These are phyloP conservation scores for Cryptus armator DNA, from an alignment of 2,888 invertebrate genomes.

Conservation along the genomic window DNA sequence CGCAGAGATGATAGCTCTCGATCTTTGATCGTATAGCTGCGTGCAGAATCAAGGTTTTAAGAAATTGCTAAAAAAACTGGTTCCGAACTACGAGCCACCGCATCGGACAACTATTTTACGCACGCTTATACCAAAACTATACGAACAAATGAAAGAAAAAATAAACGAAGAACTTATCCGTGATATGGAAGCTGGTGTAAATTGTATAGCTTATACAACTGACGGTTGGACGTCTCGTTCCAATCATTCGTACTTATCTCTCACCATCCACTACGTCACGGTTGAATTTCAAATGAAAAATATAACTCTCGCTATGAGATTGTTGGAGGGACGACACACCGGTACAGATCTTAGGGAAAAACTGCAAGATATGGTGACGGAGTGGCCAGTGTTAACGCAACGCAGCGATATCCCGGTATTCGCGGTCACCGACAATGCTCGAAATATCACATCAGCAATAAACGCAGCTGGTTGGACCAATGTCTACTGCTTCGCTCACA, in stretches of 20 bases:
- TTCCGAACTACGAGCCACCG: slow-evolving; percentile 37
- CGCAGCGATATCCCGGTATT: slow-evolving; percentile 13
- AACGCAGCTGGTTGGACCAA: slow-evolving; percentile 7
- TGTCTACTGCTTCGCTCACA: slow-evolving; percentile 19
- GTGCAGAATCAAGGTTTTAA: slow-evolving; percentile 32
- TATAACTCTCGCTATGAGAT: slow-evolving; percentile 13
- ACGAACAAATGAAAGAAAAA: slow-evolving; percentile 80
- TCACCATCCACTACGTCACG: slow-evolving; percentile 27
- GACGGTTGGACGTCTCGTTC: slow-evolving; percentile 8
- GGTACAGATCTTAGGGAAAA: background rate
- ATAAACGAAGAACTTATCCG: slow-evolving; percentile 80
- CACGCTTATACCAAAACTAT: slow-evolving; percentile 65
- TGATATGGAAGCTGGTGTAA: slow-evolving; percentile 8
- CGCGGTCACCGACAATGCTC: slow-evolving; percentile 44
- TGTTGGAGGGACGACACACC: background rate
- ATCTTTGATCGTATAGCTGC: slow-evolving; percentile 23
- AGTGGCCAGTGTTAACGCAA: slow-evolving; percentile 14
- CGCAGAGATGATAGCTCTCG: slow-evolving; percentile 38
- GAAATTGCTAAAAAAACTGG: background rate
- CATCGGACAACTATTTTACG: slow-evolving; percentile 29
- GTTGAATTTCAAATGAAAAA: slow-evolving; percentile 19
- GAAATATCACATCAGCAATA: slow-evolving; percentile 31
- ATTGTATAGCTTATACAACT: slow-evolving; percentile 15
- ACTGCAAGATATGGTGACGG: slow-evolving; percentile 23
- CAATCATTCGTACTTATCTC: slow-evolving; percentile 17